Base-by-base conservation (phyloP, 2,888 invertebrate species). In the Athalia circularis region DNA sequence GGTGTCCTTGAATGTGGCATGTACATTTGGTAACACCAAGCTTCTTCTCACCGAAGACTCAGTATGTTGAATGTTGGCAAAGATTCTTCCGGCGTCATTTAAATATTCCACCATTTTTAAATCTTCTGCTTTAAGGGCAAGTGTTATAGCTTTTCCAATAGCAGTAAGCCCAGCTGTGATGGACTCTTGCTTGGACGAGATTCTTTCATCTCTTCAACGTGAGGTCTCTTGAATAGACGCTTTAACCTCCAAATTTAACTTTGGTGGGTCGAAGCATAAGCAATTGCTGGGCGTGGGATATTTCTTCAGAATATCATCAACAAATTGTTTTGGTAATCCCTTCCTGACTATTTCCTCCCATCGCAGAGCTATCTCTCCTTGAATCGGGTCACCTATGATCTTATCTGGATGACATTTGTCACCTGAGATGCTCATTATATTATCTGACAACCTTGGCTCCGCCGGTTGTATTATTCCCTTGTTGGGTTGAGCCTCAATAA, bases 1-100 rank as follows among this genome's bases (percentile, higher is more conserved):
- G 0, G 77, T 77, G 6, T 81, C 80, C 75, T 74, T 78, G 62
- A 80, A 77, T 0, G 79, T 57, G 4, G 77, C 59, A 8, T 80
- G 78, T n/a, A 83, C 77, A 52, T 82, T 83, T 72, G 72, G 79
- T n/a, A 82, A 65, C 74, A 82, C 65, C 7, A 80, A 65, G 64
- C 78, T 80, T 5, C 76, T 77, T n/a, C 81, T 70, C 45, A 80
- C 81, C 3, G 43, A 68, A 7, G 82, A 80, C 57, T 80, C 80
- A 13, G 79, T 80, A 62, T 79, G 79, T 29, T 82, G 81, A 6
- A 82, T 52, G 57, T 80, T 80, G 4, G 79, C 77, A 2, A 81
- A 52, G 1, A 83, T 13, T 29, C 79, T 79, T 4, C 45, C 59
- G 11, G 79, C 65, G 5, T 68, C 80, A 47, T 67, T 78, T 0